Conservation (phyloP, 2,888 invertebrate species). For the Trissonchulus latispiculum region DNA sequence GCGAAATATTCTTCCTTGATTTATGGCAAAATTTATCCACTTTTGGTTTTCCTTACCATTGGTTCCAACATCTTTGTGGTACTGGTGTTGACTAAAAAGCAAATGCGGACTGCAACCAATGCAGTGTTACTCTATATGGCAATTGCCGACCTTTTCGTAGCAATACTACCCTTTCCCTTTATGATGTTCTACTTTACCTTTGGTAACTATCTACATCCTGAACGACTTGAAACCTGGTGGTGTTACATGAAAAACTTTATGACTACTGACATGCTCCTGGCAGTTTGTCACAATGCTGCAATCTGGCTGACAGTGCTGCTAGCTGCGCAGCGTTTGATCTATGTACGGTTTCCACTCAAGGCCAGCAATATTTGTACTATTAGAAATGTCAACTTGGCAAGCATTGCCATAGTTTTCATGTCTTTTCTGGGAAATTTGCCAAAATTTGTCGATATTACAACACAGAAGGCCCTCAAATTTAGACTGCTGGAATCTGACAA, state of each 20-base stretch:
- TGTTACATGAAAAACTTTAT: conserved; percentile 16
- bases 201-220: background rate
- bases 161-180: conserved; percentile 74
- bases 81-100: conserved; percentile 69
- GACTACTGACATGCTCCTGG: conserved; percentile 51
- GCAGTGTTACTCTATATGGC: conserved; percentile 86
- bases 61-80: conserved; percentile 78
- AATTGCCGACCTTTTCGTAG: conserved; percentile 78
- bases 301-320: conserved; percentile 79
- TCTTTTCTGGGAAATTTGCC: conserved; percentile 70
- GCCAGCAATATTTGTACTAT: conserved; percentile 61
- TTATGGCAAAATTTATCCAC: conserved; percentile 46
- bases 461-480: conserved; percentile 48
- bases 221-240: conserved; percentile 13
- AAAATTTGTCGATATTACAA: conserved; percentile 62
- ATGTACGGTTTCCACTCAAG: conserved; percentile 77
- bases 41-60: conserved; percentile 70
- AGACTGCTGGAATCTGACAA: background rate
- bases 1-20: background rate
- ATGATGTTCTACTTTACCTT: conserved; percentile 52
- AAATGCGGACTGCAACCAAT: conserved; percentile 83
- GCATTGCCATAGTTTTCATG: conserved; percentile 62
- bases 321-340: conserved; percentile 80
- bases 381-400: conserved; percentile 55
- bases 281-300: conserved; percentile 78